These are phyloP conservation scores for Cheilosia vernalis DNA, from an alignment of 2,888 invertebrate genomes.

Conservation along the genomic window DNA sequence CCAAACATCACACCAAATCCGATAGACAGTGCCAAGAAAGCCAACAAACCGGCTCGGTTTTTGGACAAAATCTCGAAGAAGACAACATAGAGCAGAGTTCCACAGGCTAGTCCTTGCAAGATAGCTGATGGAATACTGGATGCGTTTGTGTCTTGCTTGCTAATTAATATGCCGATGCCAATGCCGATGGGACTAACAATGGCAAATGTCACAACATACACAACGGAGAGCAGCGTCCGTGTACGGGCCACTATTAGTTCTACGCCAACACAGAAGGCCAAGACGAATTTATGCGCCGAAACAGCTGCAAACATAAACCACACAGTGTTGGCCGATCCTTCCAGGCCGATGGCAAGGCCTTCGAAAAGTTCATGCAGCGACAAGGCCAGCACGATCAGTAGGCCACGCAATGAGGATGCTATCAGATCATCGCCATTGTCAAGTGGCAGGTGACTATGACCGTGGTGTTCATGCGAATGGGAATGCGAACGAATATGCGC, in stretches of 20 bases:
- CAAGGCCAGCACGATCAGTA: conserved; percentile 92
- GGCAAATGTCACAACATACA: conserved; percentile 90
- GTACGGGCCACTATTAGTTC: conserved; percentile 90
- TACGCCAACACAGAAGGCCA: conserved; percentile 94
- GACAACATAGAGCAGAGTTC: conserved; percentile 97
- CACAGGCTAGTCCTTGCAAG: conserved; percentile 93
- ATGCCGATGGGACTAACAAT: conserved; percentile 91
- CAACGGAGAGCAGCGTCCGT: conserved; percentile 85
- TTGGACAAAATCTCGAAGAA: conserved; percentile 95
- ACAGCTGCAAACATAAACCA: conserved; percentile 94
- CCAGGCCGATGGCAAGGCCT: conserved; percentile 92
- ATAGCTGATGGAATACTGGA: conserved; percentile 87
- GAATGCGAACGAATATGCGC: conserved; percentile 58
- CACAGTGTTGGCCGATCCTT: conserved; percentile 86
- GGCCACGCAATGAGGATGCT: conserved; percentile 86
- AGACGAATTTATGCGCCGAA: conserved; percentile 92
- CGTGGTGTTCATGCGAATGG: conserved; percentile 66
- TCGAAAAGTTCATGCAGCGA: conserved; percentile 95
- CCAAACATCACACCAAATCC: conserved; percentile 91
- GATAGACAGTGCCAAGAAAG: conserved; percentile 87
- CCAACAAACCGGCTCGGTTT: conserved; percentile 85
- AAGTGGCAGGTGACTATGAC: conserved; percentile 79
- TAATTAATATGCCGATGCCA: conserved; percentile 88
- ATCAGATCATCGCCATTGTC: conserved; percentile 81
- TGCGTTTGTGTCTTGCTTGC: conserved; percentile 85